phyloP scores from a whole-genome alignment of 1,140 invertebrate species.

The Frieseomelitta varia region DNA sequence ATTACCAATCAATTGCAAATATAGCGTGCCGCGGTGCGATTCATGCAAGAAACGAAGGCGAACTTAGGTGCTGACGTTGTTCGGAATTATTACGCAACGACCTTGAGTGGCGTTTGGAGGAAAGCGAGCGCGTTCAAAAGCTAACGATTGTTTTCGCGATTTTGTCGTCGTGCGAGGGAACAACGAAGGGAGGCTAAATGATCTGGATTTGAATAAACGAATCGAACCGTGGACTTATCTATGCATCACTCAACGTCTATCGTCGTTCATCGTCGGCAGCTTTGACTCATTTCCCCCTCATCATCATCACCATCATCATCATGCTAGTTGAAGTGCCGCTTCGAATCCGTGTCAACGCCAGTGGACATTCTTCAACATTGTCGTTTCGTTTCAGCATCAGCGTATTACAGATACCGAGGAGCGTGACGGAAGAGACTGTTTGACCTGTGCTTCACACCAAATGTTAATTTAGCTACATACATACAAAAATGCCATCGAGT shows the following conservation, averaged over 20 bases:
- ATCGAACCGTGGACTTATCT: not conserved
- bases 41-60: not conserved
- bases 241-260: not conserved
- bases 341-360: not conserved
- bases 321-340: constrained; percentile 31
- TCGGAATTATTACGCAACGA: constrained; percentile 12
- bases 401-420: constrained; percentile 71
- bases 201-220: not conserved
- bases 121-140: constrained; percentile 8
- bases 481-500: constrained; percentile 10
- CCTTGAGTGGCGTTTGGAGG: not conserved
- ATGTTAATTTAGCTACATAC: constrained; percentile 36
- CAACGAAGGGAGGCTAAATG: not conserved
- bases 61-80: not conserved
- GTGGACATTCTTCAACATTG: not conserved
- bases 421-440: constrained; percentile 78
- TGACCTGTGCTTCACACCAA: constrained; percentile 70
- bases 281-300: not conserved
- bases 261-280: not conserved
- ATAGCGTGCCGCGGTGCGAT: not conserved
- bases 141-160: not conserved
- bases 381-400: constrained; percentile 70
- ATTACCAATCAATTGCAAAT: constrained; percentile 25
- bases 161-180: not conserved
- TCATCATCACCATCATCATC: not conserved